phyloP scores from a whole-genome alignment of 2,797 vertebrate genomes.

The Delichon dasypus region DNA sequence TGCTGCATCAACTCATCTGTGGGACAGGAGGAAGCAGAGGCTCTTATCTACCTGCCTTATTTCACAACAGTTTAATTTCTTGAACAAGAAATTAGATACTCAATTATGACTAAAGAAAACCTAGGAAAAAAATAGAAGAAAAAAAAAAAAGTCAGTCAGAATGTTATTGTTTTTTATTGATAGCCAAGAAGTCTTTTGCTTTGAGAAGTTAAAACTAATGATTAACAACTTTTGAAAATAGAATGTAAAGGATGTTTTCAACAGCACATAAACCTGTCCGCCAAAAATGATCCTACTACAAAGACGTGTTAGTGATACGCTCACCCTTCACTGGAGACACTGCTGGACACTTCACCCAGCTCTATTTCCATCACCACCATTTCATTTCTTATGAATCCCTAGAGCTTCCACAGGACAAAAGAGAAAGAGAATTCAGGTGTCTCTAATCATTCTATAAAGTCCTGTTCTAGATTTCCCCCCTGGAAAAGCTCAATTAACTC shows the following conservation, averaged over 20 bases:
- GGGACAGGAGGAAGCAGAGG: background rate
- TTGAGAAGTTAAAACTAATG: background rate
- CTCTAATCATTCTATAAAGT: background rate
- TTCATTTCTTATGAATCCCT: background rate
- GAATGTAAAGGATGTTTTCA: background rate
- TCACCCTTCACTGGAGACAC: background rate
- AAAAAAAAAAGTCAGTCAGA: background rate
- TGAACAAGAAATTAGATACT: background rate
- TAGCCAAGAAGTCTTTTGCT: background rate
- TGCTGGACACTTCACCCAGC: background rate
- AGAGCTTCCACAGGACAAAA: background rate
- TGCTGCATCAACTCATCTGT: background rate
- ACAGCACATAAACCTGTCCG: rapidly evolving
- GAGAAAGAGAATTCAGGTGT: background rate
- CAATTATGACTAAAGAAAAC: background rate
- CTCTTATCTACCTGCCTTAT: background rate
- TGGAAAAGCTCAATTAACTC: background rate
- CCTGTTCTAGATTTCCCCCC: background rate
- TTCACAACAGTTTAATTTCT: background rate
- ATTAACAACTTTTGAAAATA: background rate
- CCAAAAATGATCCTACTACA: background rate
- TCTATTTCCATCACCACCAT: background rate
- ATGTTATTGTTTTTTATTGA: background rate
- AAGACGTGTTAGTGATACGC: background rate
- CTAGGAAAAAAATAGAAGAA: background rate